Evolutionary conservation across 2,113 vertebrate genomes (phyloP).

Genomic region (Dermatemys mawii): DNA sequence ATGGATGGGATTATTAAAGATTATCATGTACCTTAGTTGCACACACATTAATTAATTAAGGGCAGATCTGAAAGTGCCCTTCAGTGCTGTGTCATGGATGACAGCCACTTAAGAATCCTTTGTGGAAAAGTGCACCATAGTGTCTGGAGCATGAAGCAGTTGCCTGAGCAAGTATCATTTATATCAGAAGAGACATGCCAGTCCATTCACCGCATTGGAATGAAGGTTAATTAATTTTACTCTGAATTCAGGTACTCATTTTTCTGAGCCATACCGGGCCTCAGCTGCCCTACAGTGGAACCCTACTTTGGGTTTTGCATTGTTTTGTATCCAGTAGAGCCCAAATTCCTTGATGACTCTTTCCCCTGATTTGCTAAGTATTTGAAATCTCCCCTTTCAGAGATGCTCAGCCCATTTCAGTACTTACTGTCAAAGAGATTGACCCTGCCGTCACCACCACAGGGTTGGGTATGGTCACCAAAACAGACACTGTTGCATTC

Average conservation of each 20-base stretch:
- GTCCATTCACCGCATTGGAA: not conserved
- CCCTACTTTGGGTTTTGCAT: not conserved
- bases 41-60: not conserved
- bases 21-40: too few relatives aligned
- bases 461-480: slow-evolving; percentile 95
- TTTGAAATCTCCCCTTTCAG: slow-evolving; percentile 42
- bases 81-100: too few relatives aligned
- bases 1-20: too few relatives aligned
- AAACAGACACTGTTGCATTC: slow-evolving; percentile 98
- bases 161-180: not conserved
- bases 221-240: not conserved
- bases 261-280: not conserved
- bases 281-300: not conserved
- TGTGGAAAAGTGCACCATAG: not conserved
- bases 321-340: not conserved
- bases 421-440: slow-evolving; percentile 97
- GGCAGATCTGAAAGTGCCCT: not conserved
- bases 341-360: not conserved
- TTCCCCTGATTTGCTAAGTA: slow-evolving; percentile 32
- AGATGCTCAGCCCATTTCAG: slow-evolving; percentile 23
- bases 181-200: not conserved
- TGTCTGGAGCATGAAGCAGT: not conserved
- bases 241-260: not conserved
- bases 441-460: slow-evolving; percentile 95
- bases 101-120: not conserved